A percentile compares a stretch with the other conserved stretches of the same genome.
Evolutionary conservation across 2,888 invertebrate genomes (phyloP).

Genomic region (Tetranychus piercei): DNA sequence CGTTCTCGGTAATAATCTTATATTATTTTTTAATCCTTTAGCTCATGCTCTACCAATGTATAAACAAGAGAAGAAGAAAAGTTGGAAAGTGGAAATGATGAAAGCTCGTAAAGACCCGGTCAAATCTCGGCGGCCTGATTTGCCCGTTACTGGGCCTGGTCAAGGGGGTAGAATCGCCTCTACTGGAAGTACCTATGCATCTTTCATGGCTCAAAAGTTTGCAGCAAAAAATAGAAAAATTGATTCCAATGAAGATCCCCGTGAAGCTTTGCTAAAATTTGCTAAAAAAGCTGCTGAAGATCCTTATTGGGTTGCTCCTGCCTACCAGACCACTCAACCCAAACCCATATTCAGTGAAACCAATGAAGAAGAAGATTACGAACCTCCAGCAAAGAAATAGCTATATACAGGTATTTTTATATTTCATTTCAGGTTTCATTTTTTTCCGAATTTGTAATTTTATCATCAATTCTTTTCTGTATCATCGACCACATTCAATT

Average conservation of each 20-base stretch:
- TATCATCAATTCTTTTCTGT: no score
- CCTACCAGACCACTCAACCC: conserved; percentile 41
- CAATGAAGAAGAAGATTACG: conserved; percentile 18
- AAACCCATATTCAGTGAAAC: conserved; percentile 22
- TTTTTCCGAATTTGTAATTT: background rate
- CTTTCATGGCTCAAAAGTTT: conserved; percentile 83
- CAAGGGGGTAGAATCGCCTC: conserved; percentile 75
- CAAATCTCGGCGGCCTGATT: conserved; percentile 39
- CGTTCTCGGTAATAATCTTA: conserved; percentile 4
- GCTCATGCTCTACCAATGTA: conserved; percentile 84
- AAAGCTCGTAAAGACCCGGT: conserved; percentile 54
- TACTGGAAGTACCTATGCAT: conserved; percentile 83
- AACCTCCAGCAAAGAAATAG: conserved; percentile 16
- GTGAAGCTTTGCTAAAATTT: conserved; percentile 80
- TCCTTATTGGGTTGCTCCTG: conserved; percentile 89
- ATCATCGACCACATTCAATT: no score
- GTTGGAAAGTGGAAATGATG: conserved; percentile 71
- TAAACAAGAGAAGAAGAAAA: conserved; percentile 69
- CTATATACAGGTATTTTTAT: background rate
- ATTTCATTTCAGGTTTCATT: background rate
- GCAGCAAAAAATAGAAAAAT: conserved; percentile 68
- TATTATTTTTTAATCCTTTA: conserved; percentile 23
- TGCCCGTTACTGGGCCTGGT: conserved; percentile 40
- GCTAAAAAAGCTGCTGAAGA: conserved; percentile 88
- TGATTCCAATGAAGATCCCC: conserved; percentile 73